Conservation (phyloP, 2,888 invertebrate species). For the Lepidonotus clava region DNA sequence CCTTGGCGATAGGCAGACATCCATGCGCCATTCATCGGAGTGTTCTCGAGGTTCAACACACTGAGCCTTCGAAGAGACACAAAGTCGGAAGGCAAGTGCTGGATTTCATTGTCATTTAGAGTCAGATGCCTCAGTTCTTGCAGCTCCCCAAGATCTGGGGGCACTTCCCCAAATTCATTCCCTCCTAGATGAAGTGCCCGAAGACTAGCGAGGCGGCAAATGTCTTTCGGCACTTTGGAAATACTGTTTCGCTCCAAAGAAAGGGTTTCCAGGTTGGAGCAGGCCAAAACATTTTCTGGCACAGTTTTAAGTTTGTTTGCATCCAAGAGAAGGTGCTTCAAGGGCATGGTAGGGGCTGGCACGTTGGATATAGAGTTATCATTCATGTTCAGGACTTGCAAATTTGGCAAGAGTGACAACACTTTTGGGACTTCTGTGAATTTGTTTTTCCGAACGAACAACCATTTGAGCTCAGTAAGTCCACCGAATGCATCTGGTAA, state of each 20-base stretch:
- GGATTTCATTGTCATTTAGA: constrained; percentile 20
- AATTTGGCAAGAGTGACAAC: background rate
- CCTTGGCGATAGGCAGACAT: constrained; percentile 3
- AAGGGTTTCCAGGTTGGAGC: background rate
- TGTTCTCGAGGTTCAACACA: constrained; percentile 24
- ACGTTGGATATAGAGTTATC: background rate
- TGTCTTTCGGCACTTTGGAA: background rate
- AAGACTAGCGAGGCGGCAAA: background rate
- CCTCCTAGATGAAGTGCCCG: background rate
- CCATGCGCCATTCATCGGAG: background rate
- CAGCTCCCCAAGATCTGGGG: background rate
- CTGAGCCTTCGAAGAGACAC: background rate
- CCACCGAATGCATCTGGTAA: background rate
- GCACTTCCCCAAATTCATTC: background rate
- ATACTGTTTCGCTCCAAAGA: background rate
- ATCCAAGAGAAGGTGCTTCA: background rate
- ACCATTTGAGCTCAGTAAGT: background rate
- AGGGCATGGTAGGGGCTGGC: background rate
- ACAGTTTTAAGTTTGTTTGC: background rate
- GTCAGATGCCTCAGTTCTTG: constrained; percentile 16
- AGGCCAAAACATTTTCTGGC: background rate
- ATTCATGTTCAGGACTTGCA: background rate
- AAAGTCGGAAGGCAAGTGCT: background rate
- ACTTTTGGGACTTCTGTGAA: background rate
- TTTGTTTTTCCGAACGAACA: background rate